Evolutionary conservation across 2,113 vertebrate species (phyloP), one percentile per base, ranked within the genome.

Genomic region (Chelonoidis abingdonii): DNA sequence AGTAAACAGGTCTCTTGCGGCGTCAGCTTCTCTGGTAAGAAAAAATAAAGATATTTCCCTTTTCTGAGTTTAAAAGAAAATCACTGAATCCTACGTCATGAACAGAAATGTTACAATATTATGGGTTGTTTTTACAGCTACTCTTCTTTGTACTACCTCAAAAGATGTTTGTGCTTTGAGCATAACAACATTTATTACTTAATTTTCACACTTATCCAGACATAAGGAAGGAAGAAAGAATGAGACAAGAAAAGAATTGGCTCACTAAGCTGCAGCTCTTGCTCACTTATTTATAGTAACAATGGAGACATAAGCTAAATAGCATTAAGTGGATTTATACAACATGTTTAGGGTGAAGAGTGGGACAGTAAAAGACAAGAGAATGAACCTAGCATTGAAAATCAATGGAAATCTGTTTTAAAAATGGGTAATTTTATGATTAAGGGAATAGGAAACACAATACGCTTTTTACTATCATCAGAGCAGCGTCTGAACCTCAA

Each of bases 261-360:
- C 88, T 95, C 72, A 59, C 92, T 97, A 96, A 98, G 95, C 95
- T 92, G 92, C 80, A 96, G 89, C 92, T 95, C 84, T 91, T 91
- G 91, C 94, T 89, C 89, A 87, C 89, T 95, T 97, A 97, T 98
- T 97, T 96, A 97, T 97, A 97, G 97, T 13, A 93, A 44, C 92
- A 85, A 86, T n/a, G 62, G 80, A 53, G 50, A 84, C 89, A 95
- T 93, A 97, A 94, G 90, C 90, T 96, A 97, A 97, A 88, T 92
- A 96, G 97, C 65, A 97, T 98, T 98, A 97, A 88, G 57, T 65
- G 90, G 91, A 91, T 85, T 98, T 97, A 97, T 96, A 94, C 89
- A 98, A 97, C 98, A 97, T 88, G 35, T 86, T 93, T 89, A 84
- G 83, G 75, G 90, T 88, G 94, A 91, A 93, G 94, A 80, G 59